Conservation (phyloP, 2,113 vertebrate species). For the Notarius quadriscutis region DNA sequence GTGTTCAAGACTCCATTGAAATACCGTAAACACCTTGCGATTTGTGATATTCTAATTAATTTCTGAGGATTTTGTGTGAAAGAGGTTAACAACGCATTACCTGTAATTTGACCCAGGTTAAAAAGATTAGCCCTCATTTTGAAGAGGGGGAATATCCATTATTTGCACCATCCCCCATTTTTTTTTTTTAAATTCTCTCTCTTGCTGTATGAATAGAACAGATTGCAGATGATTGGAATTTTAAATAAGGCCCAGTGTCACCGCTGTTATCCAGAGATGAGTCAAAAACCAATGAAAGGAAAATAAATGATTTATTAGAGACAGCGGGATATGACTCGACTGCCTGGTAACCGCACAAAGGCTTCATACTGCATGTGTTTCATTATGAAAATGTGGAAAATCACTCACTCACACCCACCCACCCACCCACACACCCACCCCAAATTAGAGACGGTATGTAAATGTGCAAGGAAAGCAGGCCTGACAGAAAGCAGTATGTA, state of each 20-base stretch:
- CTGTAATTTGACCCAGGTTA: background rate
- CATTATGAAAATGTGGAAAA: constrained; percentile 19
- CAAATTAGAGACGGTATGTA: constrained; percentile 17
- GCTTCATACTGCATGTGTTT: constrained; percentile 13
- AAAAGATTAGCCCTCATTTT: constrained; percentile 25
- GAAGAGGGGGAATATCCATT: background rate
- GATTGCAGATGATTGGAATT: constrained; percentile 38
- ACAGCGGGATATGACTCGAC: constrained; percentile 13
- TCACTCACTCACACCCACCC: background rate
- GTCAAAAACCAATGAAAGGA: constrained; percentile 44
- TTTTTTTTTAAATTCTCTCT: background rate
- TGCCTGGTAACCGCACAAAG: constrained; percentile 18
- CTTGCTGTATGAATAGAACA: constrained; percentile 23
- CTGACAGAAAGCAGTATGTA: constrained; percentile 11
- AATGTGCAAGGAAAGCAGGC: constrained; percentile 24
- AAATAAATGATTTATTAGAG: constrained; percentile 50
- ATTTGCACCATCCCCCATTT: background rate
- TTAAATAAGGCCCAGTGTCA: constrained; percentile 33
- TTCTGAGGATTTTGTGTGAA: background rate
- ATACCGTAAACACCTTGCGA: background rate
- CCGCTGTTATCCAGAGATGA: constrained; percentile 34
- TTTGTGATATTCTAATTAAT: background rate
- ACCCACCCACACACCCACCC: background rate
- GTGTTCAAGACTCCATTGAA: too few species aligned
- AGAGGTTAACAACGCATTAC: background rate